These are phyloP conservation scores for Sylvicapra grimmia DNA, from an alignment of 2,113 vertebrate genomes.

Conservation along the genomic window DNA sequence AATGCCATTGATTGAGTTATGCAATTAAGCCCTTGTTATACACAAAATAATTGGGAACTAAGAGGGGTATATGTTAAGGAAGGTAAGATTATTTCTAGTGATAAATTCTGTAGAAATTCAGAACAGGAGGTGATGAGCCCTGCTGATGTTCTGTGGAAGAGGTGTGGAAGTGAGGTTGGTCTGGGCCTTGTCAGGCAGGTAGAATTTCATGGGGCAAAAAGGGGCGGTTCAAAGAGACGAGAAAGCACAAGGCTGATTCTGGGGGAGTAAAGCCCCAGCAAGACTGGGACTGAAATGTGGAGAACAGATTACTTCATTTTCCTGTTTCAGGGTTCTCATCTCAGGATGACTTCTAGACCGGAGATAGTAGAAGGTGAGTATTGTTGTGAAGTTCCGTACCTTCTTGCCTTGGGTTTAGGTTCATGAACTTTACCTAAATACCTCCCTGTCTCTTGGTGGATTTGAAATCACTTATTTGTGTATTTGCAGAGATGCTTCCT, in stretches of 20 bases:
- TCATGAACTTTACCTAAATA: neutral
- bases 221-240: neutral
- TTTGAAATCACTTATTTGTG: neutral
- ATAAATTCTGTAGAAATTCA: conserved; percentile 4
- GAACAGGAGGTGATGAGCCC: neutral
- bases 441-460: neutral
- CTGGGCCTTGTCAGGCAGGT: neutral
- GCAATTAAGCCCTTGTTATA: neutral
- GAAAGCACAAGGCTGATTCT: neutral
- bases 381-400: neutral
- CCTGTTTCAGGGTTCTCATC: conserved; percentile 13
- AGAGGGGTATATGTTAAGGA: neutral
- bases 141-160: neutral
- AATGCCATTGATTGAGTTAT: neutral
- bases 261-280: neutral
- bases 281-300: neutral
- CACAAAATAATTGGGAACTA: neutral
- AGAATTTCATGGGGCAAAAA: neutral
- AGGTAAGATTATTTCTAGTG: neutral
- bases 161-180: neutral
- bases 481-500: conserved; percentile 13
- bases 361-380: conserved; percentile 47
- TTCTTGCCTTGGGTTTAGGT: conserved; percentile 12
- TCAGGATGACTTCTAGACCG: conserved; percentile 42
- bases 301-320: neutral